Base-by-base conservation (phyloP, 2,888 invertebrate species). In the Hirtodrosophila cameraria region DNA sequence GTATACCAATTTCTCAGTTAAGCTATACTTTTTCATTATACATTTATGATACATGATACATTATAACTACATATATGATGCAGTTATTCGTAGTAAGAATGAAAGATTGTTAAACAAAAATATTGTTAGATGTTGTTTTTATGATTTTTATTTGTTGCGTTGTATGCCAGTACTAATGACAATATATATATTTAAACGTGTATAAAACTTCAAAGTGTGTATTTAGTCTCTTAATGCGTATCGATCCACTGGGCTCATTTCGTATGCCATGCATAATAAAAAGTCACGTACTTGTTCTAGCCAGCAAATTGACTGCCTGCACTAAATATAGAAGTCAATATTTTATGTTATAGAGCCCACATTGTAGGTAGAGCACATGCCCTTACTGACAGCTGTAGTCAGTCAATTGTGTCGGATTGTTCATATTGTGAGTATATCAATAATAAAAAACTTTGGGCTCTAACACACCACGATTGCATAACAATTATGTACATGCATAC, bases 191-290 rank as follows among this genome's bases (percentile, higher is more conserved):
- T 45, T 30, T 38, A n/a, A n/a, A n/a, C n/a, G n/a, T n/a, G n/a
- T n/a, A 59, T 59, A 36, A 12, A 49, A 53, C 42, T 66, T 53
- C 39, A 39, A 53, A 28, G 55, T 41, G 45, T 20, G 42, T 58
- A 45, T 67, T 68, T 52, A 43, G 42, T 36, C 52, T 16, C 31
- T 39, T 57, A 72, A 62, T 72, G 70, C 53, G 38, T 74, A 74
- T 74, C 71, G 73, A 70, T 74, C 62, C 55, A 62, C 7, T 61
- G 62, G 53, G 35, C 49, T 75, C 58, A 55, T 59, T 55, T 53
- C n/a, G 36, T 46, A 57, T 59, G 66, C 49, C 49, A 45, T 42
- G 49, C 55, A 59, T 33, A 57, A 28, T 31, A 58, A 60, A 71
- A 58, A 62, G 60, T 58, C 75, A 74, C 60, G 72, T 75, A 68